Conservation (phyloP, 2,113 vertebrate genomes). For the Collichthys lucidus region DNA sequence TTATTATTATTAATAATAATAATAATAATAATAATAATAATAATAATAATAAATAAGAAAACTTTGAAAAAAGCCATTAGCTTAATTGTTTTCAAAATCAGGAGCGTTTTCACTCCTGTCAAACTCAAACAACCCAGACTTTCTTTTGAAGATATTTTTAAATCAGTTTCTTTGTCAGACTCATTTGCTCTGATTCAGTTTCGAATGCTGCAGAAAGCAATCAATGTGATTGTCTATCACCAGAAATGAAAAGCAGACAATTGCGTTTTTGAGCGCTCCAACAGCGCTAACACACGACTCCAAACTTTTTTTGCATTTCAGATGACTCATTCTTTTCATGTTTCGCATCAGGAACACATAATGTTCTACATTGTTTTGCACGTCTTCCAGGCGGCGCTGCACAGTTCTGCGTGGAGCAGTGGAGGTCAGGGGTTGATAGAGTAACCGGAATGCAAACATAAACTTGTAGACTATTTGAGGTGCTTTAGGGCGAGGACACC, state of each 20-base stretch:
- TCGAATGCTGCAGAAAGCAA: constrained; percentile 4
- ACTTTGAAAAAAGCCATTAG: background rate
- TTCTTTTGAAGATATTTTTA: background rate
- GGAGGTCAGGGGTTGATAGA: background rate
- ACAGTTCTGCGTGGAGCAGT: background rate
- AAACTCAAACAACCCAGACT: background rate
- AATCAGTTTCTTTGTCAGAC: background rate
- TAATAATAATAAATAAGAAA: background rate
- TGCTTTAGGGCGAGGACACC: background rate
- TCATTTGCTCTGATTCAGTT: constrained; percentile 2
- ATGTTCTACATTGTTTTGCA: background rate
- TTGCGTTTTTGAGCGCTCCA: background rate
- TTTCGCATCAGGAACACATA: background rate
- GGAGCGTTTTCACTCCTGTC: background rate
- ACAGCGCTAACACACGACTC: background rate
- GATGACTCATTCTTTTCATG: background rate
- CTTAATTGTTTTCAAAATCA: background rate
- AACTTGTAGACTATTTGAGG: background rate
- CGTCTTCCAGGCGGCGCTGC: background rate
- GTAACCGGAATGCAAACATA: background rate
- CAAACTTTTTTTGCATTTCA: background rate
- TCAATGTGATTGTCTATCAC: background rate
- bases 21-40: no score
- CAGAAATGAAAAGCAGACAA: background rate
- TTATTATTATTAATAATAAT: no score